Base-by-base conservation (phyloP, 2,888 invertebrate genomes). In the Drepana falcataria region DNA sequence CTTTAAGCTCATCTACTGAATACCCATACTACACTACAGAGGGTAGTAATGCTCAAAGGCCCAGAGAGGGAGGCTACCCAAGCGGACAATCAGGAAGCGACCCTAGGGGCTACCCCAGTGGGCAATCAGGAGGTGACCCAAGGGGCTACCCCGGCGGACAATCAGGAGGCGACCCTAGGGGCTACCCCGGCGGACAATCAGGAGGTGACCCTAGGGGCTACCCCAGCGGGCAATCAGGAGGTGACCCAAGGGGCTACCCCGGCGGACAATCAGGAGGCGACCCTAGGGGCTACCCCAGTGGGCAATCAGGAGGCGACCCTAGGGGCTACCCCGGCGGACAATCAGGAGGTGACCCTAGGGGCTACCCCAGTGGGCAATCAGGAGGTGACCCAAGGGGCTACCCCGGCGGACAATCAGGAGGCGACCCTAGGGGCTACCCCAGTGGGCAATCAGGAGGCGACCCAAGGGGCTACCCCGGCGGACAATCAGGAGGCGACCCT, bases 1-100 rank as follows among this genome's bases (percentile, higher is more conserved):
- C 44, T 9, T 9, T 3, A 6, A 9, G 9, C 6, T 9, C 44
- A 6, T 73, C 70, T 66, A 60, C 56, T 48, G 34, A 55, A 53
- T 53, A 58, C 47, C 4, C 47, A 5, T 54, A 55, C 21, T 1
- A 21, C 6, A 57, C 63, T 9, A 40, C 35, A 5, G 44, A 9
- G 9, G 9, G 9, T 9, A 9, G 9, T 3, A 3, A 6, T 44
- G 7, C 37, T 3, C 37, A 37, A 37, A 37, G 37, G 37, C 37
- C 37, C 37, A 5, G 37, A 4, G 37, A 37, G n/a, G 21, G 35
- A n/a, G 37, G 35, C 49, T 6, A n/a, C 34, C 48, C 2, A 7
- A 35, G 2, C 3, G 49, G 21, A 35, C 9, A 1, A n/a, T 35
- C 35, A n/a, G 37, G 37, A 3, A 9, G 9, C 9, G 44, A 44